phyloP scores from a whole-genome alignment of 2,888 invertebrate genomes.

The Ganaspis brasiliensis region DNA sequence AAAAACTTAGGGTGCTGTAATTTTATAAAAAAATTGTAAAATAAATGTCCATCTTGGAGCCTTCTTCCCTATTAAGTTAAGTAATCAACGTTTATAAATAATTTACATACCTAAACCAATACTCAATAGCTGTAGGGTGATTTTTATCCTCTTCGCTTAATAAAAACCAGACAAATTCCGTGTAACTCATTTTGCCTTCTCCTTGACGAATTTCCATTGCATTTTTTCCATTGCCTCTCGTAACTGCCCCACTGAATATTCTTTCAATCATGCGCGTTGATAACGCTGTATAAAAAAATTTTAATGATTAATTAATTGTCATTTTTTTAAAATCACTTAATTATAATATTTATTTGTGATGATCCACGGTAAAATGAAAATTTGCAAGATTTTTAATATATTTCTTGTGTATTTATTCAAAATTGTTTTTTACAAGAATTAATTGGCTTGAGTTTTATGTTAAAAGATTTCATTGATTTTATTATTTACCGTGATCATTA shows the following conservation, averaged over 20 bases:
- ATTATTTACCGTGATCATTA: slow-evolving; percentile 93
- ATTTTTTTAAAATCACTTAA: background rate
- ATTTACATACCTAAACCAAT: slow-evolving; percentile 92
- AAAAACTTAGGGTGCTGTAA: too few relatives aligned
- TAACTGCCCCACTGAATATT: slow-evolving; percentile 98
- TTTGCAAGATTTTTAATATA: too few relatives aligned
- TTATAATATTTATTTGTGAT: background rate
- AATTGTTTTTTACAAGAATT: too few relatives aligned
- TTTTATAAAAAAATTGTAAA: too few relatives aligned
- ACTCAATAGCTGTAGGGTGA: slow-evolving; percentile 96
- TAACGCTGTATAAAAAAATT: slow-evolving; percentile 85
- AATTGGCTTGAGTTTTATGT: too few relatives aligned
- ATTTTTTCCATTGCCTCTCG: slow-evolving; percentile 85
- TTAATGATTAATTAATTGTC: slow-evolving; percentile 2
- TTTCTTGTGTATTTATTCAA: too few relatives aligned
- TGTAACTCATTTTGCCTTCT: slow-evolving; percentile 95
- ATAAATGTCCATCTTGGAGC: too few relatives aligned
- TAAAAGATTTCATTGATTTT: background rate
- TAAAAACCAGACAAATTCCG: slow-evolving; percentile 99
- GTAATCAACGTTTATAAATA: too few relatives aligned
- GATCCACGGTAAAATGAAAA: too few relatives aligned
- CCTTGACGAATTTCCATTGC: slow-evolving; percentile 70
- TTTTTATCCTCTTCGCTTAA: slow-evolving; percentile 99
- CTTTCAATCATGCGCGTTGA: slow-evolving; percentile 98
- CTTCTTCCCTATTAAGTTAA: too few relatives aligned